Evolutionary conservation across 2,888 invertebrate species (phyloP), one percentile per base, ranked within the genome.

Genomic region (Atethmia centrago): DNA sequence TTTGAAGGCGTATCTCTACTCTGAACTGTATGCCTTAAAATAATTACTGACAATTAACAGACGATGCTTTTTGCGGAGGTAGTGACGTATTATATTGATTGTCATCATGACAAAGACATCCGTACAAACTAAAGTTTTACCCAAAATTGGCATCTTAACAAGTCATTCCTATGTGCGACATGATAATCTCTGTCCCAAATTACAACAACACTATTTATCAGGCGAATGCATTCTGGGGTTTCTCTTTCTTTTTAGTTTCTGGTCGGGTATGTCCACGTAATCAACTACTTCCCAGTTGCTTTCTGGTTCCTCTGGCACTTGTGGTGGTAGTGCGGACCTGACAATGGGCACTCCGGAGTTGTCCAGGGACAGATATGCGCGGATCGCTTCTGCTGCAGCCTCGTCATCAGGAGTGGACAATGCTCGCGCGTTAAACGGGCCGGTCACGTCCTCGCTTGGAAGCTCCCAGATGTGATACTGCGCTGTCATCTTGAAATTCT

Each of bases 251-350:
- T 74, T 79, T 9, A 53, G 47, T n/a, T 74, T 77, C 28, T 84
- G 87, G 16, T 81, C 58, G 9, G 70, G 96, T 78, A 98, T 88
- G 84, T 97, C 97, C 5, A 98, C 91, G 88, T 98, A 98, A 92
- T 98, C 98, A 31, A 97, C 91, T 55, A 97, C 97, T 88, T 97
- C 97, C 98, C 98, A 98, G 81, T 97, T 96, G 65, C 95, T 93
- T 77, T 97, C 97, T 0, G 95, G 93, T 63, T 97, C 96, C 8
- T 96, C 95, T 7, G 94, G 93, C n/a, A 95, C 89, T 51, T 94
- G 92, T 0, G 95, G 96, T 3, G 97, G 96, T 21, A 96, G 91
- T n/a, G 97, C 94, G 1, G 96, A 95, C 2, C 97, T 97, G 64
- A 97, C 93, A 64, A 98, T 87, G 0, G 98, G 98, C 61, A 95